These are phyloP conservation scores for Riparia riparia DNA, from an alignment of 2,113 vertebrate genomes.

Conservation along the genomic window DNA sequence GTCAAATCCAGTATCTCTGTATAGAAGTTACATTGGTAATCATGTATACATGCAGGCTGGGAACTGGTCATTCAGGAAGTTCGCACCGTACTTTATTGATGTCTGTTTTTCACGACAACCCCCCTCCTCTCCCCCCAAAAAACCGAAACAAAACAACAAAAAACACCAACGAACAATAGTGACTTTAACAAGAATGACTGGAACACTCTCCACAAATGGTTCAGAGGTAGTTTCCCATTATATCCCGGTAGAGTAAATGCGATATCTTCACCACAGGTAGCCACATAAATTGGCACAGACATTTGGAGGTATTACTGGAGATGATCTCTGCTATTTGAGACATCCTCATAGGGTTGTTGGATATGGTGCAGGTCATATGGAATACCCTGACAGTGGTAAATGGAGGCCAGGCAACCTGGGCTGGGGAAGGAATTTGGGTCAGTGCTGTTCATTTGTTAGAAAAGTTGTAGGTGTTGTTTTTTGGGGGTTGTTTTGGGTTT, in stretches of 20 bases:
- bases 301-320: not conserved
- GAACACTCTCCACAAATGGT: not conserved
- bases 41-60: not conserved
- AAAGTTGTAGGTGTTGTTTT: not conserved
- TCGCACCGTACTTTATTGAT: not conserved
- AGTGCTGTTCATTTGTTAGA: not conserved
- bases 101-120: not conserved
- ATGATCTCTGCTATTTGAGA: not conserved
- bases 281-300: not conserved
- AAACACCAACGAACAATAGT: not conserved
- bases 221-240: not conserved
- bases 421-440: not conserved
- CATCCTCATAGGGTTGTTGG: not conserved
- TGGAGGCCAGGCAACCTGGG: not conserved
- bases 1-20: not conserved
- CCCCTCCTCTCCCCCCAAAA: accelerated
- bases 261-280: not conserved
- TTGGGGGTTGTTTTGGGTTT: not conserved
- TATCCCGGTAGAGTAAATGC: not conserved
- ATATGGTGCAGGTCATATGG: not conserved
- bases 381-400: not conserved
- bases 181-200: not conserved
- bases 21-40: not conserved
- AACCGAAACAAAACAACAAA: not conserved
- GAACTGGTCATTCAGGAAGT: not conserved